phyloP scores from a whole-genome alignment of 1,140 invertebrate species.

The Parasteatoda tepidariorum region DNA sequence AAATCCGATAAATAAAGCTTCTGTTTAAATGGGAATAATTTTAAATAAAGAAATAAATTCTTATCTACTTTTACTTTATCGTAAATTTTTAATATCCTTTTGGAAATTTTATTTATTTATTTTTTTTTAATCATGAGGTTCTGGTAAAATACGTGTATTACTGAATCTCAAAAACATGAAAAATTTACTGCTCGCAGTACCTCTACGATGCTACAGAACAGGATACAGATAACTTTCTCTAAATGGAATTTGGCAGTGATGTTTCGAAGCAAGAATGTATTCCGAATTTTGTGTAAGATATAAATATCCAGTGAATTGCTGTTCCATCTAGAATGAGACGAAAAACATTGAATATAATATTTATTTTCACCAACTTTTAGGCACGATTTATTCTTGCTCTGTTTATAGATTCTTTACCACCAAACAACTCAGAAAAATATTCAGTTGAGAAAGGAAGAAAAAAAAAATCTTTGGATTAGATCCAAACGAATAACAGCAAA shows the following conservation, averaged over 20 bases:
- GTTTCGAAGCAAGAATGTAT: neutral
- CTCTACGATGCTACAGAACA: too few relatives aligned
- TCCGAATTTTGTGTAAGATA: neutral
- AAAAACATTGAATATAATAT: slow-evolving; percentile 50
- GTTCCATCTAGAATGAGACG: slow-evolving; percentile 1
- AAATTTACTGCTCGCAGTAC: too few relatives aligned
- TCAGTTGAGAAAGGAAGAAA: neutral
- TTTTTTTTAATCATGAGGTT: too few relatives aligned
- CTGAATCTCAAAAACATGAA: too few relatives aligned
- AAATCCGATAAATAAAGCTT: too few relatives aligned
- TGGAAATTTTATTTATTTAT: too few relatives aligned
- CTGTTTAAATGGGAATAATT: too few relatives aligned
- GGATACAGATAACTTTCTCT: too few relatives aligned
- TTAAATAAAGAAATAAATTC: too few relatives aligned
- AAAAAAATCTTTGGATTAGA: slow-evolving; percentile 18
- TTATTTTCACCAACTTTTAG: slow-evolving; percentile 39
- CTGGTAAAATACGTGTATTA: too few relatives aligned
- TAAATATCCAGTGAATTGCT: neutral
- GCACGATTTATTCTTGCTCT: slow-evolving; percentile 11
- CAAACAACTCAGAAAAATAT: slow-evolving; percentile 40
- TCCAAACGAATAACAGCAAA: slow-evolving; percentile 52
- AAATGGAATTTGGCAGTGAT: neutral
- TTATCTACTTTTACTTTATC: too few relatives aligned
- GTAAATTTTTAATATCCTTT: too few relatives aligned
- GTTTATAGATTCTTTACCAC: slow-evolving; percentile 49